Conservation (phyloP, 2,797 vertebrate genomes). For the Odontamblyopus rebecca region DNA sequence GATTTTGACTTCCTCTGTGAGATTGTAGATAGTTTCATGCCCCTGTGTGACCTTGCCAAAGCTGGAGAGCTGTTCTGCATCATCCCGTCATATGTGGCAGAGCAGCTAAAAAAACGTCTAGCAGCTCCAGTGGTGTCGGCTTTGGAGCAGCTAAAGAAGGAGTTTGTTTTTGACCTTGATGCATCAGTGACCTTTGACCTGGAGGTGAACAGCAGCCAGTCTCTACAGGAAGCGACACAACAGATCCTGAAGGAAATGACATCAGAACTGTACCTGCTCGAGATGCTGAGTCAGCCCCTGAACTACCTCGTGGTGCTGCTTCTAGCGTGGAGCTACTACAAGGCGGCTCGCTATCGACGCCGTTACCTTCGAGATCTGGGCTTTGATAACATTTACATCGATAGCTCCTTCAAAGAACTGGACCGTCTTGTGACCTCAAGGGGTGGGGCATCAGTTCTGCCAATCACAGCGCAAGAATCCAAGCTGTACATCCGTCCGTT, state of each 20-base stretch:
- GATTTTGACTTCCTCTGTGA: slow-evolving; percentile 79
- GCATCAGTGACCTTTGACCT: slow-evolving; percentile 69
- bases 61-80: slow-evolving; percentile 77
- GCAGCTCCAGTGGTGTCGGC: slow-evolving; percentile 53
- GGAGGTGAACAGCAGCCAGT: slow-evolving; percentile 76
- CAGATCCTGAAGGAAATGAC: slow-evolving; percentile 78
- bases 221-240: slow-evolving; percentile 75
- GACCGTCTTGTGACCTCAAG: slow-evolving; percentile 60
- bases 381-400: slow-evolving; percentile 90
- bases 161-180: slow-evolving; percentile 89
- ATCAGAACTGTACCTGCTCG: slow-evolving; percentile 47
- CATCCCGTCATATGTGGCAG: slow-evolving; percentile 71
- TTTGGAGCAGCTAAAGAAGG: slow-evolving; percentile 73
- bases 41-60: slow-evolving; percentile 75
- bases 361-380: slow-evolving; percentile 74
- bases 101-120: slow-evolving; percentile 58
- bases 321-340: slow-evolving; percentile 76
- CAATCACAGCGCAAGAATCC: slow-evolving; percentile 76
- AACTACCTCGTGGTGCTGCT: slow-evolving; percentile 68
- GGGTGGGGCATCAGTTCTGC: slow-evolving; percentile 78
- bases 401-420: slow-evolving; percentile 71
- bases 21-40: slow-evolving; percentile 72
- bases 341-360: slow-evolving; percentile 78
- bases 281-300: slow-evolving; percentile 55
- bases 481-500: slow-evolving; percentile 76